Conservation (phyloP, 2,113 vertebrate species). For the Benitochromis conjunctus region DNA sequence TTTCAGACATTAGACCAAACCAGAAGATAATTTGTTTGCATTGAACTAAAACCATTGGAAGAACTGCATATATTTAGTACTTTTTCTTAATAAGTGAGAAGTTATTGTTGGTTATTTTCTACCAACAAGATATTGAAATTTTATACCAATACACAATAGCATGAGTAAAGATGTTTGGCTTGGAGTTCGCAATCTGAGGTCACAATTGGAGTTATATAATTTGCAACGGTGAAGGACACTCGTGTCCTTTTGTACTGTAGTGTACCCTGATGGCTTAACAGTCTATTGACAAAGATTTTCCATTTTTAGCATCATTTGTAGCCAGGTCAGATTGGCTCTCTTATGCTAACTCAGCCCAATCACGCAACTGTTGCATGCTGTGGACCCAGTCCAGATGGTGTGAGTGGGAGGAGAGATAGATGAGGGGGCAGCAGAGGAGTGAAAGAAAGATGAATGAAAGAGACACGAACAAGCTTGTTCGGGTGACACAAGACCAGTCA, state of each 20-base stretch:
- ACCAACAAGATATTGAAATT: neutral
- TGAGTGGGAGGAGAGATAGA: constrained; percentile 37
- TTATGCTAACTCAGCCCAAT: neutral
- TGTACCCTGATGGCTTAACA: neutral
- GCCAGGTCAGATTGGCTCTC: neutral
- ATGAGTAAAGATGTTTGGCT: neutral
- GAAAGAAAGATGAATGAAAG: neutral
- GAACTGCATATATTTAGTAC: neutral
- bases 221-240: neutral
- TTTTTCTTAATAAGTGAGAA: neutral
- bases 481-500: neutral
- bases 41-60: neutral
- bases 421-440: neutral
- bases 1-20: too few species aligned
- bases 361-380: neutral
- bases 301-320: constrained; percentile 8
- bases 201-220: neutral
- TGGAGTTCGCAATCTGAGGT: neutral
- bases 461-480: neutral
- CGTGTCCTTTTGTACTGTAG: neutral
- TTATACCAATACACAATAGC: neutral
- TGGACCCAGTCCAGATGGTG: neutral
- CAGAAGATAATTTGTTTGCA: neutral
- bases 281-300: neutral
- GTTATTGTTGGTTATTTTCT: neutral